These are phyloP conservation scores for Cheilosia urbana DNA, from an alignment of 2,888 invertebrate species.

Conservation along the genomic window DNA sequence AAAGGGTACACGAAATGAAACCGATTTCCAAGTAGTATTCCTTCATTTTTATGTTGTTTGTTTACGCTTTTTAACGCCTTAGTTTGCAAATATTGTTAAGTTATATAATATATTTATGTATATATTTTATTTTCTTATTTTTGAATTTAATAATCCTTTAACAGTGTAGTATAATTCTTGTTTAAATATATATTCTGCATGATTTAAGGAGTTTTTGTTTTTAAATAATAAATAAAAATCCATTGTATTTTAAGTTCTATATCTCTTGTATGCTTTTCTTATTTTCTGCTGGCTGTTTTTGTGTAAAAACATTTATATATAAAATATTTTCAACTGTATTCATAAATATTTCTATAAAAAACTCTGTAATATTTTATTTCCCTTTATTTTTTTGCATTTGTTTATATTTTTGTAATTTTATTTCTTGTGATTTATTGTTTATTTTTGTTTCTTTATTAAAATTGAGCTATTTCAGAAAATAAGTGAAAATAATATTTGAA, in stretches of 20 bases:
- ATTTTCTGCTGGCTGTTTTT: constrained; percentile 63
- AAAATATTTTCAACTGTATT: constrained; percentile 74
- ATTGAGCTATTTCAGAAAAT: constrained; percentile 64
- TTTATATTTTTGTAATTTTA: constrained; percentile 37
- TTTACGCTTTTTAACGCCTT: constrained; percentile 13
- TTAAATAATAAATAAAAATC: constrained; percentile 50
- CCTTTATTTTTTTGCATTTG: constrained; percentile 48
- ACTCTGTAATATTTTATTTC: constrained; percentile 63
- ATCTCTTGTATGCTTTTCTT: constrained; percentile 35
- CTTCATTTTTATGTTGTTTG: constrained; percentile 24
- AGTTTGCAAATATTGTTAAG: constrained; percentile 23
- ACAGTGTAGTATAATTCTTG: constrained; percentile 46
- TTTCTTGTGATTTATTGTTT: constrained; percentile 45
- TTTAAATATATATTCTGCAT: constrained; percentile 45
- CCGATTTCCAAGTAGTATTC: constrained; percentile 57
- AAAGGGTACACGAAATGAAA: constrained; percentile 65
- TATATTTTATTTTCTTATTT: background rate
- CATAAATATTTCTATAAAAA: constrained; percentile 73
- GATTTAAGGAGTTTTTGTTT: constrained; percentile 39
- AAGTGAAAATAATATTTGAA: constrained; percentile 33
- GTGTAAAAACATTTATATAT: constrained; percentile 74
- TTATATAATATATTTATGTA: constrained; percentile 1
- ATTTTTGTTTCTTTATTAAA: constrained; percentile 28
- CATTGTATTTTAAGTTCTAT: constrained; percentile 30
- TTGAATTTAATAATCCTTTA: constrained; percentile 39